Percentiles rank a stretch among this genome's conserved stretches.
phyloP scores from a whole-genome alignment of 2,113 vertebrate genomes.

The Anarrhichthys ocellatus region DNA sequence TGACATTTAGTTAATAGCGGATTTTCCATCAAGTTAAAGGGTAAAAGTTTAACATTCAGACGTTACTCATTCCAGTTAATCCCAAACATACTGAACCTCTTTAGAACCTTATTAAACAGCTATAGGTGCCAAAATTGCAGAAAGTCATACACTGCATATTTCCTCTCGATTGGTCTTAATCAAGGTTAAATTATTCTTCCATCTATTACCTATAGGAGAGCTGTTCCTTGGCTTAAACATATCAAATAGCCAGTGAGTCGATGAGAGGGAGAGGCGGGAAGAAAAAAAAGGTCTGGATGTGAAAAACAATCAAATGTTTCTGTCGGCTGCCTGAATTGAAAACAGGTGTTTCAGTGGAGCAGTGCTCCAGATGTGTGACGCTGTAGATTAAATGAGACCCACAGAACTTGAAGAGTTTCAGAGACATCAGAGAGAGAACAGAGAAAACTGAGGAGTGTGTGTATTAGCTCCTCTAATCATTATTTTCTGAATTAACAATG shows the following conservation, averaged over 20 bases:
- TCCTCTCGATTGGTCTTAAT: constrained; percentile 53
- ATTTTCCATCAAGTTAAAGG: constrained; percentile 41
- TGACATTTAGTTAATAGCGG: background rate
- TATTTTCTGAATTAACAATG: constrained; percentile 4
- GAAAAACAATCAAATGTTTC: constrained; percentile 76
- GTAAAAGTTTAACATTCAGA: constrained; percentile 46
- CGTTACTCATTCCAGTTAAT: constrained; percentile 50
- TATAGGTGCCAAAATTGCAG: constrained; percentile 50
- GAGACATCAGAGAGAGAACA: constrained; percentile 65
- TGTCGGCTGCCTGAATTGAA: constrained; percentile 81
- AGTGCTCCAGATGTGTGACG: constrained; percentile 77
- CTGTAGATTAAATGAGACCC: constrained; percentile 79
- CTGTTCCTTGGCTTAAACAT: constrained; percentile 52
- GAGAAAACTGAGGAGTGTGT: background rate
- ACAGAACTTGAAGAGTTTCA: constrained; percentile 64
- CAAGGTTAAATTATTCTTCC: constrained; percentile 51
- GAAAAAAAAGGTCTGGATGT: constrained; percentile 51
- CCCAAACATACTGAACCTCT: constrained; percentile 54
- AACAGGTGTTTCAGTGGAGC: constrained; percentile 81
- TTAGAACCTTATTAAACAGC: constrained; percentile 28
- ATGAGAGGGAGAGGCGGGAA: constrained; percentile 27
- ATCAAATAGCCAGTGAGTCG: constrained; percentile 74
- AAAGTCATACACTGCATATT: constrained; percentile 47
- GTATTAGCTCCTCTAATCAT: constrained; percentile 1
- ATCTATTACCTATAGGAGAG: constrained; percentile 47